Conservation (phyloP, 2,113 vertebrate genomes). For the Rattus rattus region DNA sequence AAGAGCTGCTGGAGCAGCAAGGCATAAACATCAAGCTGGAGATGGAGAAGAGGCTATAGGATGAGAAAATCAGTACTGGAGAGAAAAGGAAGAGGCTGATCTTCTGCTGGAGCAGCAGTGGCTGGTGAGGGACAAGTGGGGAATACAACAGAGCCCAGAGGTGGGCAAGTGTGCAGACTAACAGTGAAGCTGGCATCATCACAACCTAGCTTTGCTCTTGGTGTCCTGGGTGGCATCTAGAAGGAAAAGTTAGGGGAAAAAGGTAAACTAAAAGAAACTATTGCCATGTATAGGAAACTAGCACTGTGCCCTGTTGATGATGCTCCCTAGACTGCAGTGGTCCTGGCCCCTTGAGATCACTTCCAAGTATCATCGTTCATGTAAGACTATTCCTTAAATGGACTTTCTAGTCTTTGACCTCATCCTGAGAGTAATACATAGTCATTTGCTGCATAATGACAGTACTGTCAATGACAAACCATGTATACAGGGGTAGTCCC, state of each 20-base stretch:
- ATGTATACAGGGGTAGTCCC: not conserved
- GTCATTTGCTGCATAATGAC: not conserved
- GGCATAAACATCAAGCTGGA: slow-evolving; percentile 95
- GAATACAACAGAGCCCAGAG: slow-evolving; percentile 83
- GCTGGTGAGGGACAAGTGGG: slow-evolving; percentile 85
- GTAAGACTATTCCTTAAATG: not conserved
- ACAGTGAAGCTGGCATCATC: not conserved
- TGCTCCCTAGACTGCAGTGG: not conserved
- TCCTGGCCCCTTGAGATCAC: not conserved
- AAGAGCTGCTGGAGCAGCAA: slow-evolving; percentile 92
- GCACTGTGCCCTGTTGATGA: not conserved
- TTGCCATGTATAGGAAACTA: not conserved
- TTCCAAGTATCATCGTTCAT: not conserved
- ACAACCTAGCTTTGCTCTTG: not conserved
- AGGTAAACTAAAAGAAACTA: not conserved
- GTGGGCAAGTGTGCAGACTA: not conserved
- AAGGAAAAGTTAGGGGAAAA: not conserved
- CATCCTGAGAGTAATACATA: not conserved
- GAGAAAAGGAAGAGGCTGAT: slow-evolving; percentile 94
- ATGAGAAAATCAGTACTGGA: slow-evolving; percentile 93
- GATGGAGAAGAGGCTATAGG: slow-evolving; percentile 95
- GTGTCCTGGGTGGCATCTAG: not conserved
- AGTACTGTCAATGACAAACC: not conserved
- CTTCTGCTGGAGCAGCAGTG: slow-evolving; percentile 93
- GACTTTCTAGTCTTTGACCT: not conserved